These are phyloP conservation scores for Agrotis exclamationis DNA, from an alignment of 2,888 invertebrate species.

Conservation along the genomic window DNA sequence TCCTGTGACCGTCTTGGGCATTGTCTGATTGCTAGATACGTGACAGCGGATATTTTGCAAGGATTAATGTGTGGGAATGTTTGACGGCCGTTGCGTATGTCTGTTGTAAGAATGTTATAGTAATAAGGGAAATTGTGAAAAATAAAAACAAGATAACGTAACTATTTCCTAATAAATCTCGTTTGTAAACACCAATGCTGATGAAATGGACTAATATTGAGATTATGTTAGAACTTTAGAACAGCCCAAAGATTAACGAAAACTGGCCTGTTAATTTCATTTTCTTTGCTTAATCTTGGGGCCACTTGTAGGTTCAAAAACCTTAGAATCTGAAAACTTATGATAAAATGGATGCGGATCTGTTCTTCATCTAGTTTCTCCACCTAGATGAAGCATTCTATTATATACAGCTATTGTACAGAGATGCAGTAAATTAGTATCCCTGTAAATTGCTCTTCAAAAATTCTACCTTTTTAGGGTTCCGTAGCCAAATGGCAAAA, in stretches of 20 bases:
- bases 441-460: too few species aligned
- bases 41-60: conserved; percentile 76
- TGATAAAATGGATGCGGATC: too few species aligned
- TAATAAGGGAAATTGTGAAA: not conserved
- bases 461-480: too few species aligned
- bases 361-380: too few species aligned
- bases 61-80: conserved; percentile 76
- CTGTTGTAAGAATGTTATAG: not conserved
- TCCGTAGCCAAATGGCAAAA: too few species aligned
- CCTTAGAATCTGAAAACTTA: too few species aligned
- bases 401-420: too few species aligned
- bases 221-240: not conserved
- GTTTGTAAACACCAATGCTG: not conserved
- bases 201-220: not conserved
- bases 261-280: not conserved
- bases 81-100: conserved; percentile 36
- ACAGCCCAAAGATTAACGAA: too few species aligned
- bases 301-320: too few species aligned
- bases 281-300: too few species aligned
- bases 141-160: not conserved
- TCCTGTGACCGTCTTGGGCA: conserved; percentile 72
- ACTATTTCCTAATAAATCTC: not conserved
- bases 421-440: too few species aligned
- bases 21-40: conserved; percentile 64
- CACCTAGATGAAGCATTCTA: too few species aligned